These are phyloP conservation scores for Drosophila prostipennis DNA, from an alignment of 2,888 invertebrate species.

Conservation along the genomic window DNA sequence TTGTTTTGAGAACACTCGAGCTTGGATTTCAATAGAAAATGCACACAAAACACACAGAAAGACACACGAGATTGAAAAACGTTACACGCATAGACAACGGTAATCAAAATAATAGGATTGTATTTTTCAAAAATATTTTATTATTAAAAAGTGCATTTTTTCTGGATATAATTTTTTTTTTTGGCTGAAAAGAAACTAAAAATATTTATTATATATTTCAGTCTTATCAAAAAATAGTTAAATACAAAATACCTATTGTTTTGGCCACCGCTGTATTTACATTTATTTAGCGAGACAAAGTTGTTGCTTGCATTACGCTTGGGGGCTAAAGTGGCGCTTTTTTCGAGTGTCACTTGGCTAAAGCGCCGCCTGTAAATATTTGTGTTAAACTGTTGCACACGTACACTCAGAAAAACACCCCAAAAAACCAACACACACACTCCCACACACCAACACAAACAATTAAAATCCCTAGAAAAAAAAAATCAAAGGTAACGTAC, in stretches of 20 bases:
- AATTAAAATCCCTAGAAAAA: constrained; percentile 35
- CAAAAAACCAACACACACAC: constrained; percentile 22
- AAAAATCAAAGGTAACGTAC: constrained; percentile 53
- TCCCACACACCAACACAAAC: constrained; percentile 19
- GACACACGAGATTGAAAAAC: constrained; percentile 8
- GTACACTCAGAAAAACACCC: constrained; percentile 4
- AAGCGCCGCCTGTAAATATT: constrained; percentile 35
- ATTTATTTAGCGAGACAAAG: constrained; percentile 18
- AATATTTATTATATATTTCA: too few relatives aligned
- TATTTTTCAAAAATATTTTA: too few relatives aligned
- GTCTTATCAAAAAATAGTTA: not conserved
- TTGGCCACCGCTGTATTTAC: constrained; percentile 6
- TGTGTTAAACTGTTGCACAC: constrained; percentile 24
- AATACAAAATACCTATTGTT: not conserved
- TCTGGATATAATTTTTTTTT: too few relatives aligned
- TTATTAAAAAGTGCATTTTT: too few relatives aligned
- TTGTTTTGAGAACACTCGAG: constrained; percentile 27
- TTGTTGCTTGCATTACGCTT: constrained; percentile 39
- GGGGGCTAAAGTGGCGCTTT: constrained; percentile 22
- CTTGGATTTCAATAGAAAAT: constrained; percentile 39
- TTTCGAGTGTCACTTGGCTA: constrained; percentile 29
- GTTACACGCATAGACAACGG: constrained; percentile 19
- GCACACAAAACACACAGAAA: constrained; percentile 20
- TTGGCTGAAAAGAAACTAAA: too few relatives aligned
- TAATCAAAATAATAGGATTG: not conserved